phyloP scores from a whole-genome alignment of 2,797 vertebrate species.

The Melanotaenia nigrans region DNA sequence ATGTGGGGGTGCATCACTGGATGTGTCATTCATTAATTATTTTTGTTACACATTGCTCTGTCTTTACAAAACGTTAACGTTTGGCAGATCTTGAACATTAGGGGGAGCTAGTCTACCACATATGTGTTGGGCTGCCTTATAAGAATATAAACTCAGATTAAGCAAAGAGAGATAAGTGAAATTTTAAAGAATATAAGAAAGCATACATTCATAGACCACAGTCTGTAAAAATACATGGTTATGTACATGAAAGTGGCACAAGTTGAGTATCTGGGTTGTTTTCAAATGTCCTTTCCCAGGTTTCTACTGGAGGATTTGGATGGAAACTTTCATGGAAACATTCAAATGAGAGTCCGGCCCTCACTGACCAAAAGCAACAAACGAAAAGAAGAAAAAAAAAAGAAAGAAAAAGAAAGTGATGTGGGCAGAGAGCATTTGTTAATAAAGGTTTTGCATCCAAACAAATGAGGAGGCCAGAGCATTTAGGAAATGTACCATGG shows the following conservation, averaged over 20 bases:
- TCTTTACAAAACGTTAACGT: not conserved
- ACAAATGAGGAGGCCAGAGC: constrained; percentile 56
- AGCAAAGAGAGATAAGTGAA: not conserved
- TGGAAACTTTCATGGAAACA: constrained; percentile 56
- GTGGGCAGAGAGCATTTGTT: constrained; percentile 14
- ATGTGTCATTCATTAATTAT: not conserved
- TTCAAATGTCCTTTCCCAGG: not conserved
- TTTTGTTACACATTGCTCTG: not conserved
- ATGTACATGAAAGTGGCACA: not conserved
- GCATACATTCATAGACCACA: not conserved
- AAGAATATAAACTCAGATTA: not conserved
- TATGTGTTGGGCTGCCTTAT: not conserved
- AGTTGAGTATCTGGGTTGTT: not conserved
- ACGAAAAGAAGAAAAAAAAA: not conserved
- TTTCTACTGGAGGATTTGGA: constrained; percentile 9
- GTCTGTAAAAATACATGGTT: not conserved
- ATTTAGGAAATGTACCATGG: constrained; percentile 30
- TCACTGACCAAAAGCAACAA: constrained; percentile 28
- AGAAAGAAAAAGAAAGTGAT: constrained; percentile 1
- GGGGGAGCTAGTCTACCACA: constrained; percentile 5
- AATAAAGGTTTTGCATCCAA: constrained; percentile 71
- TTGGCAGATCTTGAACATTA: not conserved
- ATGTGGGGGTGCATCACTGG: not conserved
- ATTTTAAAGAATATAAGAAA: not conserved
- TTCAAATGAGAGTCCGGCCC: constrained; percentile 70